These are phyloP conservation scores for Eulemur macaco DNA, from an alignment of 2,113 vertebrate genomes.

Conservation along the genomic window DNA sequence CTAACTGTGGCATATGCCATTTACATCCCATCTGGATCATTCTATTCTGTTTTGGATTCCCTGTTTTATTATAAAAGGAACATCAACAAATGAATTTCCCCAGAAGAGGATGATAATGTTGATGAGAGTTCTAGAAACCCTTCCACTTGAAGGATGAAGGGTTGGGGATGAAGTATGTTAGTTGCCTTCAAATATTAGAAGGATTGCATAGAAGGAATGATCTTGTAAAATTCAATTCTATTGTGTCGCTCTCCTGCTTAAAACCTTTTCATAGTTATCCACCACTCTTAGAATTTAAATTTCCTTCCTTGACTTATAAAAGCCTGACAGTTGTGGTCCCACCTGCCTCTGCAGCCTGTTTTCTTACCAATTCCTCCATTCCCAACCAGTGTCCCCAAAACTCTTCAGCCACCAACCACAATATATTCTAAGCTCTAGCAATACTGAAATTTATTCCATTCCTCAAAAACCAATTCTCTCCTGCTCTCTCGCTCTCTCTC, in stretches of 20 bases:
- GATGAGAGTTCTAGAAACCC: background rate
- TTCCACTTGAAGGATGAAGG: background rate
- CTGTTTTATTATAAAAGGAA: background rate
- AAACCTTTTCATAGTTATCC: background rate
- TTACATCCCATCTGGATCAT: background rate
- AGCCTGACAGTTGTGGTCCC: background rate
- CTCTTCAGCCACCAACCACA: background rate
- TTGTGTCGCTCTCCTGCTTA: background rate
- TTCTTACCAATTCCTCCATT: background rate
- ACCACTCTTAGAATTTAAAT: background rate
- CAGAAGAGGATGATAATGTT: background rate
- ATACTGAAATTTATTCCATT: no score
- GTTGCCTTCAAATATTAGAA: background rate
- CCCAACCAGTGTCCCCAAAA: no score
- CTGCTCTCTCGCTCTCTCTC: background rate
- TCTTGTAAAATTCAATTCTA: background rate
- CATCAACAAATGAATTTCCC: background rate
- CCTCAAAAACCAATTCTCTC: background rate
- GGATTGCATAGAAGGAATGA: no score
- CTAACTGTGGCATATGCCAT: background rate
- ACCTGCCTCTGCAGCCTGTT: background rate
- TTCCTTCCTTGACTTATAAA: background rate
- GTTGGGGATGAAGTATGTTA: rapidly evolving
- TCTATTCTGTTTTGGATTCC: background rate
- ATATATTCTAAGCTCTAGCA: background rate